Conservation (phyloP, 2,888 invertebrate genomes). For the Scaptomyza parva region DNA sequence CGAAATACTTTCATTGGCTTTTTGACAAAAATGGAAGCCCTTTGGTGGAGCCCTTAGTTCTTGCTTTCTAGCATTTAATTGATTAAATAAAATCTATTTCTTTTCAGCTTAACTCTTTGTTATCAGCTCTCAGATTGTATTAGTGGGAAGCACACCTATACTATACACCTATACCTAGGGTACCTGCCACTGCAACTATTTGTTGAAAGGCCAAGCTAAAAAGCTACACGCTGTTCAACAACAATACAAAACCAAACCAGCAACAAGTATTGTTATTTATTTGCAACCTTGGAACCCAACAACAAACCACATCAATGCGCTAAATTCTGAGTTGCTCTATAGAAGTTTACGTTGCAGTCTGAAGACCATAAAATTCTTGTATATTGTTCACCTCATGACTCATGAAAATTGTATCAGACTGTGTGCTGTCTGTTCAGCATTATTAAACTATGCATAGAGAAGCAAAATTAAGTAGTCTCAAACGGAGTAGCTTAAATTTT, state of each 20-base stretch:
- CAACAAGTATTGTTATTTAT: conserved; percentile 18
- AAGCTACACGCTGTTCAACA: conserved; percentile 7
- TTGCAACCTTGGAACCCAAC: conserved; percentile 18
- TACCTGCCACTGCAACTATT: conserved; percentile 4
- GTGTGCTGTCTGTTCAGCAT: conserved; percentile 1
- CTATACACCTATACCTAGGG: too few species aligned
- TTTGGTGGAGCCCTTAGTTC: conserved; percentile 26
- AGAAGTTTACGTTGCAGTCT: conserved; percentile 15
- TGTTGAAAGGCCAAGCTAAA: neutral
- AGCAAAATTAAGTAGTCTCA: conserved; percentile 22
- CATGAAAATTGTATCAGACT: conserved; percentile 22
- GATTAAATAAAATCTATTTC: conserved; percentile 31
- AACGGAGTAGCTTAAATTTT: conserved; percentile 2
- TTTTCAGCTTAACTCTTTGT: conserved; percentile 25
- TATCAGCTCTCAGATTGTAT: conserved; percentile 23
- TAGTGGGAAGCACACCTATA: conserved; percentile 14
- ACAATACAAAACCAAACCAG: conserved; percentile 10
- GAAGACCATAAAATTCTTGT: conserved; percentile 36
- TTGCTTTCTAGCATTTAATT: conserved; percentile 21
- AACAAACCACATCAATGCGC: neutral
- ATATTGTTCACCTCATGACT: neutral
- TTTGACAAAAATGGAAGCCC: neutral
- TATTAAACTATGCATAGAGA: conserved; percentile 29
- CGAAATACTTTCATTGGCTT: conserved; percentile 15
- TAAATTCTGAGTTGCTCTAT: neutral